Base-by-base conservation (phyloP, 2,888 invertebrate genomes). In the Mesoligia furuncula region DNA sequence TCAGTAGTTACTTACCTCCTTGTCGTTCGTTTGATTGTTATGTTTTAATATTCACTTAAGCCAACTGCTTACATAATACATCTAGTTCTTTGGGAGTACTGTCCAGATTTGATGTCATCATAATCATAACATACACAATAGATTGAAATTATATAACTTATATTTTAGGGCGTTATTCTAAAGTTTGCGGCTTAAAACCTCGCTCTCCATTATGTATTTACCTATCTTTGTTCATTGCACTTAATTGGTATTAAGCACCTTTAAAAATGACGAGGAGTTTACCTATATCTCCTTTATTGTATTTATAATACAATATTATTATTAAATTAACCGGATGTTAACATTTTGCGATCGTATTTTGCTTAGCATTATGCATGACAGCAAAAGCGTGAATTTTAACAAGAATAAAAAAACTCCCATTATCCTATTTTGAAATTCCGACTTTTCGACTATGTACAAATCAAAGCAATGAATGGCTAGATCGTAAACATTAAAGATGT, bases 401-500 rank as follows among this genome's bases (percentile, higher is more conserved):
- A 51, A 36, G 6, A 17, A 54, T 17, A 36, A 36, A 69, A 68
- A 48, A 24, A n/a, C n/a, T 3, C 2, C 9, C 17, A 24, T 9
- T 24, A 24, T 31, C 24, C 6, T 31, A 17, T 31, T 45, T 64
- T 17, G 9, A 31, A 61, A 72, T 24, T 45, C 31, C 31, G 27
- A 27, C 7, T 27, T 59, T 15, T 27, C 27, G 59, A 7, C 27
- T 66, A 17, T 24, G 2, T 73, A 42, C 4, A 24, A 70, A 69
- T 51, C 11, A 31, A 77, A 70, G 42, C n/a, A 42, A 51, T 71
- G 2, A 17, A 27, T 66, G 24, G n/a, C 59, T 20, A 39, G 48
- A 24, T 48, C 15, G 11, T 24, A 8, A 77, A 79, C 51, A n/a
- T 27, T 15, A 24, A 79, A 61, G n/a, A 51, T 51, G 27, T 67